Evolutionary conservation across 2,888 invertebrate species (phyloP).

Genomic region (Patella depressa): DNA sequence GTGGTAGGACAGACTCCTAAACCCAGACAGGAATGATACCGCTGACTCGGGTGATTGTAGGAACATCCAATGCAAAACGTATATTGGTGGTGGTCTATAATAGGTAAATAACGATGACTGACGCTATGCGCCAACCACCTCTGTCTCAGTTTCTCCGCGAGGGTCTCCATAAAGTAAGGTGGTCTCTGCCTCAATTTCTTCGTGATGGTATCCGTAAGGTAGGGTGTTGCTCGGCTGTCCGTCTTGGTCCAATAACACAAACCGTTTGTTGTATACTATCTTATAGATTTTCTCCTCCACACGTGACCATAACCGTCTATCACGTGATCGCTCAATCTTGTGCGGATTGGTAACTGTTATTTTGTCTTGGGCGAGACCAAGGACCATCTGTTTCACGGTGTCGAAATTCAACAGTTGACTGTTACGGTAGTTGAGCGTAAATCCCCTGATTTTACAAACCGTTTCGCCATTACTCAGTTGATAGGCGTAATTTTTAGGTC

Average conservation of each 20-base stretch:
- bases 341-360: neutral
- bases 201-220: too few species aligned
- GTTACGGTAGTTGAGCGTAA: neutral
- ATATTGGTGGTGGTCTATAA: neutral
- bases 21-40: neutral
- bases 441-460: neutral
- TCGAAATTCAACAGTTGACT: neutral
- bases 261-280: neutral
- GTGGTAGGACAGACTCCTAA: neutral
- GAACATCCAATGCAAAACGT: neutral
- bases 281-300: neutral
- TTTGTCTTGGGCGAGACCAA: neutral
- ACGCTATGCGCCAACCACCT: neutral
- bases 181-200: neutral
- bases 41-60: neutral
- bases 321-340: neutral
- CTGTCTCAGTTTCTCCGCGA: neutral
- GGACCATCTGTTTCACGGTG: constrained; percentile 2
- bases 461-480: constrained; percentile 2
- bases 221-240: too few species aligned
- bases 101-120: too few species aligned
- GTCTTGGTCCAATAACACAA: too few species aligned
- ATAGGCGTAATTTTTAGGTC: neutral
- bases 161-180: neutral
- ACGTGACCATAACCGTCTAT: neutral